Evolutionary conservation across 2,888 invertebrate species (phyloP).

Genomic region (Thelaira solivaga): DNA sequence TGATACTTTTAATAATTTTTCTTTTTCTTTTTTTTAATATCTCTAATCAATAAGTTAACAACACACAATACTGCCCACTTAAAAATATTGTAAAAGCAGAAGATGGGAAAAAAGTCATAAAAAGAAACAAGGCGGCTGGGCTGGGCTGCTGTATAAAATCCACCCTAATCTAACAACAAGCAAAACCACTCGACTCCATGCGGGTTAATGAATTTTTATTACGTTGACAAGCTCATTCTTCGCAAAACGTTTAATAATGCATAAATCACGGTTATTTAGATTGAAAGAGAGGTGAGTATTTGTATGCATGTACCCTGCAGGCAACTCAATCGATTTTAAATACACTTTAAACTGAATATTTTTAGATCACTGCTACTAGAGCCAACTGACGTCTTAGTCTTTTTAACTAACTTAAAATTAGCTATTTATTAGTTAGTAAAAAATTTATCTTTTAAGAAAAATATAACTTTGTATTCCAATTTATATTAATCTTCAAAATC

Average conservation of each 20-base stretch:
- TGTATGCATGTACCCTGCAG: neutral
- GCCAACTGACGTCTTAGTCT: too few relatives aligned
- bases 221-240: conserved; percentile 21
- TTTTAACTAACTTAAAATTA: too few relatives aligned
- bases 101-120: neutral
- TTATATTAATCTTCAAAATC: too few relatives aligned
- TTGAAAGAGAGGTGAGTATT: neutral
- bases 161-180: conserved; percentile 38
- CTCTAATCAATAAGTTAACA: conserved; percentile 67
- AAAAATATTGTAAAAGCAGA: too few relatives aligned
- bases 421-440: too few relatives aligned
- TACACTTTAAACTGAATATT: too few relatives aligned
- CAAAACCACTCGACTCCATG: conserved; percentile 62
- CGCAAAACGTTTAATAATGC: conserved; percentile 24
- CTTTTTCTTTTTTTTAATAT: conserved; percentile 60
- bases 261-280: conserved; percentile 48
- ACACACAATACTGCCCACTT: conserved; percentile 47
- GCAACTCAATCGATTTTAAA: too few relatives aligned
- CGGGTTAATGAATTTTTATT: conserved; percentile 66
- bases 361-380: too few relatives aligned
- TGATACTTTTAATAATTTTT: conserved; percentile 61
- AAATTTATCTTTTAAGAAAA: too few relatives aligned
- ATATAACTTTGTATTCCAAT: too few relatives aligned
- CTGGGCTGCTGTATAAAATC: conserved; percentile 1
- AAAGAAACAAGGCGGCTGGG: neutral